Conservation (phyloP, 2,113 vertebrate genomes). For the Paralichthys olivaceus region DNA sequence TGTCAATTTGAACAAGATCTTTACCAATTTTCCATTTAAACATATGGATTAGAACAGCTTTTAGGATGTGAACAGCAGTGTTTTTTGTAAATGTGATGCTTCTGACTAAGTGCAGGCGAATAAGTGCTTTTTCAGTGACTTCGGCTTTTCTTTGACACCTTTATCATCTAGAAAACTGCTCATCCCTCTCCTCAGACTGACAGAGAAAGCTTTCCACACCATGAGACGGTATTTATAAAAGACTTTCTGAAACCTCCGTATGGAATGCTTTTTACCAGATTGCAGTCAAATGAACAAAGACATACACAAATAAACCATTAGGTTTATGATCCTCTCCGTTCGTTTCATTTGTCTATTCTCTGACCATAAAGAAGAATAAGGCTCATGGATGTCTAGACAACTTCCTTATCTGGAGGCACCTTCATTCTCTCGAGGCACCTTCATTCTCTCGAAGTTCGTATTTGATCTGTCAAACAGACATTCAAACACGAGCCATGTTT, state of each 20-base stretch:
- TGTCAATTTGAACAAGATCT: not conserved
- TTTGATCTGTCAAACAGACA: conserved; percentile 46
- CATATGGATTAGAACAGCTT: not conserved
- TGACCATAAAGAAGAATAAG: conserved; percentile 49
- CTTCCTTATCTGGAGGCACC: conserved; percentile 29
- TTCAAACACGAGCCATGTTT: conserved; percentile 64
- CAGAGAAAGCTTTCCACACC: conserved; percentile 9
- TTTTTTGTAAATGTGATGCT: conserved; percentile 1
- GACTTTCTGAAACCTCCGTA: not conserved
- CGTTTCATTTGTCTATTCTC: conserved; percentile 53
- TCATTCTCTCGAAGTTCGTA: conserved; percentile 26
- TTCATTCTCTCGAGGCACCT: conserved; percentile 14
- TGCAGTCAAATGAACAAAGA: conserved; percentile 30
- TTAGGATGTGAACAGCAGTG: not conserved
- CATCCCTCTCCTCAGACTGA: conserved; percentile 16
- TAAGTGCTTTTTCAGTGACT: conserved; percentile 17
- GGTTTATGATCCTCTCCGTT: conserved; percentile 65
- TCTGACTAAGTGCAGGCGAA: not conserved
- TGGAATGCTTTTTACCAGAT: conserved; percentile 18
- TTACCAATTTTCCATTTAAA: not conserved
- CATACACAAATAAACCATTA: conserved; percentile 35
- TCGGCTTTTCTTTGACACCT: not conserved
- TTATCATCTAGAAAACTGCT: not conserved
- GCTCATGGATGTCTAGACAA: conserved; percentile 10
- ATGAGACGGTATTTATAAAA: conserved; percentile 19